These are phyloP conservation scores for Macrophya annulata DNA, from an alignment of 2,888 invertebrate species.

Conservation along the genomic window DNA sequence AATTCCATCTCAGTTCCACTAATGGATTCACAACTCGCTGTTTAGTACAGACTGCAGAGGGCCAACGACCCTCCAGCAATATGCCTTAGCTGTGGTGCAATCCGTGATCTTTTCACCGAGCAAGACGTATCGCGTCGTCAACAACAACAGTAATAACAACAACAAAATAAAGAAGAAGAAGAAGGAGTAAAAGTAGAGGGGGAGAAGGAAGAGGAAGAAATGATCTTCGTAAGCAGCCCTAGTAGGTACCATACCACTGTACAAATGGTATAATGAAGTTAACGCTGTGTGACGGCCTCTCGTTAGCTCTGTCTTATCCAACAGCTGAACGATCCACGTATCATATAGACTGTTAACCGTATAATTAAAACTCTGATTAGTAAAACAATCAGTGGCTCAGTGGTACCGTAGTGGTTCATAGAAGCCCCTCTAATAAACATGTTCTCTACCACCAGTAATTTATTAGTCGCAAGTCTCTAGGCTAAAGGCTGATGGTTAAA, in stretches of 20 bases:
- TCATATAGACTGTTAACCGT: constrained; percentile 23
- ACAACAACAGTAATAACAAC: constrained; percentile 39
- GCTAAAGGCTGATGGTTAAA: constrained; percentile 8
- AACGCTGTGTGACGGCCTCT: constrained; percentile 51
- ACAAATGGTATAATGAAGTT: constrained; percentile 52
- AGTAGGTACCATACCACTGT: constrained; percentile 17
- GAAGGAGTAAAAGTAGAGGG: neutral
- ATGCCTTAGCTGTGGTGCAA: constrained; percentile 20
- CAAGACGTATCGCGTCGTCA: constrained; percentile 29
- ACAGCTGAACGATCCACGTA: constrained; percentile 38
- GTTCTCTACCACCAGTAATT: constrained; percentile 46
- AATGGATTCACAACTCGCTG: constrained; percentile 46
- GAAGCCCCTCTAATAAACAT: constrained; percentile 55
- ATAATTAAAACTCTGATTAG: constrained; percentile 61
- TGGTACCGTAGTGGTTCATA: neutral
- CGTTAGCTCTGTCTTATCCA: constrained; percentile 39
- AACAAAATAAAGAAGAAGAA: neutral
- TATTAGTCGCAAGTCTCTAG: constrained; percentile 27
- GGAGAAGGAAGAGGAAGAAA: constrained; percentile 19
- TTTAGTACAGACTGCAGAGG: constrained; percentile 27
- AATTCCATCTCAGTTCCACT: constrained; percentile 34
- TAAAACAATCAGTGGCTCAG: constrained; percentile 58
- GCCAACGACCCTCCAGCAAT: constrained; percentile 42
- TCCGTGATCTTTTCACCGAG: constrained; percentile 18
- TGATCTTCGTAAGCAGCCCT: constrained; percentile 19